These are phyloP conservation scores for Prionailurus viverrinus DNA, from an alignment of 2,113 vertebrate species.

Conservation along the genomic window DNA sequence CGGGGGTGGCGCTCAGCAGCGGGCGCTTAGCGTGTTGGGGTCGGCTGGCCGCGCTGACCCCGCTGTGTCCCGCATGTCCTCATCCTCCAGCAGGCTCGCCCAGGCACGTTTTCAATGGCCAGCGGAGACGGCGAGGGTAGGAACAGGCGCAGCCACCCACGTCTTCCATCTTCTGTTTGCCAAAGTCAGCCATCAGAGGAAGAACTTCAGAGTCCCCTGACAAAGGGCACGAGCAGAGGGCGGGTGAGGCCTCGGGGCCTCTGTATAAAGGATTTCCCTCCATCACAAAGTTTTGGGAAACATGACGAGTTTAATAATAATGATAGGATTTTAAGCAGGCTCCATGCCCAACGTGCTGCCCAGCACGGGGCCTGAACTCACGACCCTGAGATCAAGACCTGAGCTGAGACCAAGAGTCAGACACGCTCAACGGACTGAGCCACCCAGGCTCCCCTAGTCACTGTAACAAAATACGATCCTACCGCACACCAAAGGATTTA, in stretches of 20 bases:
- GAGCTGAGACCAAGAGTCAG: too few relatives aligned
- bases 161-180: not conserved
- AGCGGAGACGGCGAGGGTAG: not conserved
- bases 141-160: rapidly evolving
- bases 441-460: not conserved
- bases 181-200: not conserved
- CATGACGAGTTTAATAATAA: not conserved
- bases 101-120: not conserved
- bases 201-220: not conserved
- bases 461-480: not conserved
- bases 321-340: too few relatives aligned
- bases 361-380: too few relatives aligned
- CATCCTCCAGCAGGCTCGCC: not conserved
- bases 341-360: too few relatives aligned
- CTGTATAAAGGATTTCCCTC: rapidly evolving
- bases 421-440: too few relatives aligned
- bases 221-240: not conserved
- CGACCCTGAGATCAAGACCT: too few relatives aligned
- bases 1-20: not conserved
- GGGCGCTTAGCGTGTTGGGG: not conserved
- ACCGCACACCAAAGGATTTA: not conserved
- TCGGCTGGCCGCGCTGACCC: not conserved
- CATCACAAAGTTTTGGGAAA: not conserved
- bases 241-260: not conserved
- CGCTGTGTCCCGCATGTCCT: not conserved